Evolutionary conservation across 2,888 invertebrate genomes (phyloP), one percentile per base, ranked within the genome.

Genomic region (Megastigmus dorsalis): DNA sequence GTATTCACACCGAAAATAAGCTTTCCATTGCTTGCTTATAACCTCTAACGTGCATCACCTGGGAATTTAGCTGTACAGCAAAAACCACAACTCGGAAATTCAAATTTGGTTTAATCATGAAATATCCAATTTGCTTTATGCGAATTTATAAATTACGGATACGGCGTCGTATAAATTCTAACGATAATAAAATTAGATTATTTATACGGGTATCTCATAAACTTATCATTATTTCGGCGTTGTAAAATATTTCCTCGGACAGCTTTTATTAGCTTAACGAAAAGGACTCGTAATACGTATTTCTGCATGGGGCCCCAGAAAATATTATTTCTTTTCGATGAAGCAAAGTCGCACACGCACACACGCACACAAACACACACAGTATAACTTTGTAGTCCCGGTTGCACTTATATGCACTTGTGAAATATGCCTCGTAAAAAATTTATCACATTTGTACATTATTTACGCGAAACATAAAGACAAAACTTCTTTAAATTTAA

Each of bases 401-500:
- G 41, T 59, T 52, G 57, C 72, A 45, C 66, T 59, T 66, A n/a
- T n/a, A n/a, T n/a, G n/a, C n/a, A 66, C 73, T 60, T 60, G 73
- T 69, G 63, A 74, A 74, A 59, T 63, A 55, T 41, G 63, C 52
- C 74, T 74, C 74, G 36, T 74, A 74, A 74, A 74, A 69, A 65
- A 65, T 74, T 74, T 74, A 74, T 69, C 54, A 45, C 73, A 30
- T 68, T 59, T 60, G 43, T 41, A 59, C n/a, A 65, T 74, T 69
- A 74, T 74, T 74, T 74, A 74, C 50, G 68, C 45, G 33, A 54
- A 45, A 41, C 60, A 60, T 69, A 69, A 69, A 69, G 67, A 67
- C 50, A 69, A 69, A 69, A 69, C 59, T 72, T 66, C 67, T 68
- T 60, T 59, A 73, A 59, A 50, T 66, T 73, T 67, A 59, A 67